Evolutionary conservation across 2,888 invertebrate species (phyloP), one percentile per base, ranked within the genome.

Genomic region (Pristionchus mayeri): DNA sequence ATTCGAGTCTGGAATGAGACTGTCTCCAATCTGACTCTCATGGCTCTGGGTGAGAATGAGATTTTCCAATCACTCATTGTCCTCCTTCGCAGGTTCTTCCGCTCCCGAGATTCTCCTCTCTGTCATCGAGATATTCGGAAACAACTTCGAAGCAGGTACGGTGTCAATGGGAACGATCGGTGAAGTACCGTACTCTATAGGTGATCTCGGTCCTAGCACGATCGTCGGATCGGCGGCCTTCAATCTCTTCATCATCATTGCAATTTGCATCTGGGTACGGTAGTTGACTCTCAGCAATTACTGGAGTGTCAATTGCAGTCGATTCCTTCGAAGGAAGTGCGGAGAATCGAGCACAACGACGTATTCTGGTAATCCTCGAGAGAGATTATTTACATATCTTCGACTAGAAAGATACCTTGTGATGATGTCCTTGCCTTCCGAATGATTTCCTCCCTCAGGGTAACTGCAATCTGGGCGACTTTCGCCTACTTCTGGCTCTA

Each of bases 1-100:
- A 98, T 99, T 24, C 95, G 98, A 85, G 96, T 99, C 84, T 99
- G 98, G 98, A 99, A 98, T 94, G 98, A 98, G 93, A 98, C 99
- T 0, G 98, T 99, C 75, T 98, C 98, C 88, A 99, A 99, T 94
- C 94, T 99, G 88, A 98, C 98, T 3, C 95, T 99, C 84, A 99
- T 99, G 99, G 99, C 99, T 13, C 94, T 99, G 79, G 98, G 90
- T 88, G 13, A 44, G 79, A 98, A 90, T 88, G 13, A 44, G 84
- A 82, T 54, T 3, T 78, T 52, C 40, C 54, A 21, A 7, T 24
- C 78, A 50, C 48, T 78, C 24, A 24, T 48, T 18, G 24, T 78
- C 27, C 16, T 50, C 3, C 13, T 50, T 34, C 86, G 52, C 57
- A 88, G 91, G 99, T 3, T 98, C 98, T 30, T 98, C 98, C 90